Evolutionary conservation across 1,140 invertebrate genomes (phyloP).

Genomic region (Formica exsecta): DNA sequence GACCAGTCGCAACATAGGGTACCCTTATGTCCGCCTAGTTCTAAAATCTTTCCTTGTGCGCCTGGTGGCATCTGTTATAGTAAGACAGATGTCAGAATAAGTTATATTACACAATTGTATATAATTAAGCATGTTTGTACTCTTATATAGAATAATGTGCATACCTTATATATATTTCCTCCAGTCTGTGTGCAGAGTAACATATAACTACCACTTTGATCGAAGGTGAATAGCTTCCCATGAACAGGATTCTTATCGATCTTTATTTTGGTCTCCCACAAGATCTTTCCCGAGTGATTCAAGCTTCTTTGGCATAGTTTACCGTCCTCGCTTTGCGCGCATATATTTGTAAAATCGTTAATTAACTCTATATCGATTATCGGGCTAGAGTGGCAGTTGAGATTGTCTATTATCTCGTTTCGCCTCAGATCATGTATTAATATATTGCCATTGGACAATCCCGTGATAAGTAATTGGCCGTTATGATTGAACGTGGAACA

Average conservation of each 20-base stretch:
- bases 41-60: conserved; percentile 85
- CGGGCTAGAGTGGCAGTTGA: conserved; percentile 87
- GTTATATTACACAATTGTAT: conserved; percentile 9
- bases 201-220: conserved; percentile 88
- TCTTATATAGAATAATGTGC: not conserved
- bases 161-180: conserved; percentile 89
- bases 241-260: conserved; percentile 85
- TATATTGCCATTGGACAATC: conserved; percentile 88
- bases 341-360: conserved; percentile 88
- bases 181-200: conserved; percentile 88
- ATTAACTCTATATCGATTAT: conserved; percentile 87
- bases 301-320: conserved; percentile 88
- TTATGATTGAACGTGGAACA: conserved; percentile 90
- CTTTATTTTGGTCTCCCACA: conserved; percentile 86
- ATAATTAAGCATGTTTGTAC: not conserved
- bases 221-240: conserved; percentile 88
- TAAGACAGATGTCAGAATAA: conserved; percentile 49
- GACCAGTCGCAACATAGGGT: conserved; percentile 90
- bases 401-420: conserved; percentile 88
- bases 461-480: conserved; percentile 89
- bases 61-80: conserved; percentile 82
- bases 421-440: conserved; percentile 88
- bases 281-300: conserved; percentile 86
- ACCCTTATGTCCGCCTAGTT: conserved; percentile 88
- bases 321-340: conserved; percentile 88